Conservation (phyloP, 1,140 invertebrate species). For the Gonatopus flavifemur region DNA sequence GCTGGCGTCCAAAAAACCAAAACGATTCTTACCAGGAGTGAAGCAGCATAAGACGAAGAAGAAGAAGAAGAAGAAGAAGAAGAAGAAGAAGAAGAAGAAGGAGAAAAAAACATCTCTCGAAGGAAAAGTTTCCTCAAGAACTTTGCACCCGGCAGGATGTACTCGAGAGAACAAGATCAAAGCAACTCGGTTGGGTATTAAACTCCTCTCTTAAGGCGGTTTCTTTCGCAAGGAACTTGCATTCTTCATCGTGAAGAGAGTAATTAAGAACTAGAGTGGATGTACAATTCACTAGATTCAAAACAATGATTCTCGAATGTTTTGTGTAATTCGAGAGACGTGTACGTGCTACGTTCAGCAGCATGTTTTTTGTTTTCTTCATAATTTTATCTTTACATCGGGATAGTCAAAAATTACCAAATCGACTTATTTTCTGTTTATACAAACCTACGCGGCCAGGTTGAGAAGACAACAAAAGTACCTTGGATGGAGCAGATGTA, state of each 20-base stretch:
- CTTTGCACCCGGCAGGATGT: conserved; percentile 9
- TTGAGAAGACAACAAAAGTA: conserved; percentile 53
- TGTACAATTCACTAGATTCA: too few species aligned
- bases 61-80: conserved; percentile 19
- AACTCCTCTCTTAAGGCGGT: too few species aligned
- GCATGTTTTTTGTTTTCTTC: too few species aligned
- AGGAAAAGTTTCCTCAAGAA: not conserved
- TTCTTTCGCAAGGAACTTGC: too few species aligned
- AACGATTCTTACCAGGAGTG: conserved; percentile 28
- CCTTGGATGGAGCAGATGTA: conserved; percentile 48
- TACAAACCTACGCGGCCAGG: too few species aligned
- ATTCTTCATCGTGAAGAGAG: too few species aligned
- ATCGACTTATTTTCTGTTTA: too few species aligned
- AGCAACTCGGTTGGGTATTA: conserved; percentile 41
- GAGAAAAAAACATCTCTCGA: conserved; percentile 11
- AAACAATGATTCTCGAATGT: too few species aligned
- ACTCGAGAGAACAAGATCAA: conserved; percentile 42
- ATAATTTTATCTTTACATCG: not conserved
- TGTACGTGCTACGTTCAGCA: too few species aligned
- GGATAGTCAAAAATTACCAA: not conserved
- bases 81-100: conserved; percentile 12
- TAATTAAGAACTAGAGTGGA: too few species aligned
- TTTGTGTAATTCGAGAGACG: too few species aligned
- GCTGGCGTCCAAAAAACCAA: conserved; percentile 23
- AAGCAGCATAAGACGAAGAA: too few species aligned